Conservation (phyloP, 2,113 vertebrate species). For the Hystrix cristata region DNA sequence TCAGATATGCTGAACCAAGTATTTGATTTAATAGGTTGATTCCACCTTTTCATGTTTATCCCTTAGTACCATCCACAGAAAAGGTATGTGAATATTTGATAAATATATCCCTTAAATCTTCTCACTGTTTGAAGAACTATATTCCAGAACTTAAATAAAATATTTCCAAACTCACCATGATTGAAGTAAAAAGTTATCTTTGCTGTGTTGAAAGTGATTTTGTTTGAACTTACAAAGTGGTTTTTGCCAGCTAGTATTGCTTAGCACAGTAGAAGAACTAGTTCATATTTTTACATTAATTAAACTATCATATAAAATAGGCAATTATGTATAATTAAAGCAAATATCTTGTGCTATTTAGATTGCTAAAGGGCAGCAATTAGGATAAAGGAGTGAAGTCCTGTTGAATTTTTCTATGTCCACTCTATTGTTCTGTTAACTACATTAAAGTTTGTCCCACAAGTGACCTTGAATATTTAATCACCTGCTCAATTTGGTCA, state of each 20-base stretch:
- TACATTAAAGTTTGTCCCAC: conserved; percentile 39
- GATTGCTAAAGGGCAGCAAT: neutral
- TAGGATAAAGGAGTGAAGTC: conserved; percentile 57
- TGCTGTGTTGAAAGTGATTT: neutral
- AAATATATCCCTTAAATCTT: conserved; percentile 9
- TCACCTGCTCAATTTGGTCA: conserved; percentile 63
- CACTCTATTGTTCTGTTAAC: conserved; percentile 4
- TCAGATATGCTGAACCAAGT: neutral
- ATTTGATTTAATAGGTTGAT: conserved; percentile 18
- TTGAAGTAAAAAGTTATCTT: neutral
- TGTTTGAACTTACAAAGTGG: conserved; percentile 25
- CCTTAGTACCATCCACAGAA: neutral
- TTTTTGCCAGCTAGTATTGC: neutral
- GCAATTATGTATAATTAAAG: conserved; percentile 60
- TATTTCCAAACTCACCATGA: conserved; percentile 32
- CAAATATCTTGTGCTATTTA: conserved; percentile 66
- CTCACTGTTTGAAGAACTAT: conserved; percentile 43
- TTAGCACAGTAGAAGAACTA: neutral
- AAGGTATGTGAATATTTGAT: neutral
- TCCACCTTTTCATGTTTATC: conserved; percentile 36
- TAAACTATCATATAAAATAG: conserved; percentile 53
- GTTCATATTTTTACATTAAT: conserved; percentile 54
- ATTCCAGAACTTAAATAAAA: conserved; percentile 67
- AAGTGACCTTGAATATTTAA: conserved; percentile 71
- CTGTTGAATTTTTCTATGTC: neutral